Percentiles rank a stretch among this genome's conserved stretches.
Evolutionary conservation across 2,888 invertebrate species (phyloP).

Genomic region (Dromius quadrimaculatus): DNA sequence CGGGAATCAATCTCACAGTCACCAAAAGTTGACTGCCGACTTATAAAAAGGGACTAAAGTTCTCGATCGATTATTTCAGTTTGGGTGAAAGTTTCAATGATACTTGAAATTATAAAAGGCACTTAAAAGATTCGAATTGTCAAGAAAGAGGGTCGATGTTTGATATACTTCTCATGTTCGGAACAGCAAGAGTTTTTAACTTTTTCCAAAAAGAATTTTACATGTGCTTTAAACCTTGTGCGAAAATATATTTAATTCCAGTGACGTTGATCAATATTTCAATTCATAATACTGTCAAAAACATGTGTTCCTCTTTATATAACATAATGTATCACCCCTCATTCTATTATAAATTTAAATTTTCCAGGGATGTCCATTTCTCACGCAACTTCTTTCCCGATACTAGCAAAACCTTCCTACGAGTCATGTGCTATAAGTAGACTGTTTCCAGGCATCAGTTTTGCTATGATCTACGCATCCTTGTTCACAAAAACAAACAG

Average conservation of each 20-base stretch:
- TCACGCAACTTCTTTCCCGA: constrained; percentile 74
- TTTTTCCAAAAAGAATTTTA: neutral
- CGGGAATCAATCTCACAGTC: constrained; percentile 10
- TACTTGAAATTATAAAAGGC: constrained; percentile 13
- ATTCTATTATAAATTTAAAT: constrained; percentile 31
- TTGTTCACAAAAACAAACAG: constrained; percentile 83
- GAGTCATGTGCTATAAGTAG: constrained; percentile 72
- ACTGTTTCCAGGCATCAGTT: constrained; percentile 70
- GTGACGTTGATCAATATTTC: neutral
- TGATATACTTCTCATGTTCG: neutral
- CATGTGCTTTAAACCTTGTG: too few species aligned
- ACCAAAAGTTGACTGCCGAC: neutral
- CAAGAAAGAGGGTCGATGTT: neutral
- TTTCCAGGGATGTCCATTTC: constrained; percentile 66
- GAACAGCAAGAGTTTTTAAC: too few species aligned
- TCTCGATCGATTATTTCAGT: constrained; percentile 11
- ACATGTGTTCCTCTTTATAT: neutral
- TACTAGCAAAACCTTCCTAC: constrained; percentile 73
- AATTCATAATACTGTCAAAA: neutral
- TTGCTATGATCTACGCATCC: constrained; percentile 80
- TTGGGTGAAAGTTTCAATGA: neutral
- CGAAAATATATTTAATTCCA: neutral
- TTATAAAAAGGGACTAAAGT: constrained; percentile 5
- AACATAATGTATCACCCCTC: too few species aligned
- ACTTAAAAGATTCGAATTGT: neutral